These are phyloP conservation scores for Mesopsocus fuscifrons DNA, from an alignment of 2,888 invertebrate species.

Conservation along the genomic window DNA sequence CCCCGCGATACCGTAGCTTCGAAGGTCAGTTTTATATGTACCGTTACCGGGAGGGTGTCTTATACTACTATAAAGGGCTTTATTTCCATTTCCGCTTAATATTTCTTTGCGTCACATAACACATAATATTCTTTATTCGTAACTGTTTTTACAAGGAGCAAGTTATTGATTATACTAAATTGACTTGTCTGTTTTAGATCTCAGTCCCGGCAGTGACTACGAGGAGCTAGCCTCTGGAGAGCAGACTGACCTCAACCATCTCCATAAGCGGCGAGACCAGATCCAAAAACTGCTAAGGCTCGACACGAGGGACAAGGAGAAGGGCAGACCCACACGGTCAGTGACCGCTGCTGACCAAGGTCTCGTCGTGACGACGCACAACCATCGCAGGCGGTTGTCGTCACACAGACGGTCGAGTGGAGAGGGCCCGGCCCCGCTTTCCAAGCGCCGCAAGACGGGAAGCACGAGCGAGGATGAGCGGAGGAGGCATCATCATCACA, in stretches of 20 bases:
- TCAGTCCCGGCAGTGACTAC: constrained; percentile 41
- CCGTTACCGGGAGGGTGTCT: too few species aligned
- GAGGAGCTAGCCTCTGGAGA: constrained; percentile 1
- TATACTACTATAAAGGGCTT: not conserved
- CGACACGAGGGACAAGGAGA: constrained; percentile 16
- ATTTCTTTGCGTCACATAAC: not conserved
- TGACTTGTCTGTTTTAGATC: too few species aligned
- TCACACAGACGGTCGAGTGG: constrained; percentile 15
- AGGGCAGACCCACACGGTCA: not conserved
- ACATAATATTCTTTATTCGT: too few species aligned
- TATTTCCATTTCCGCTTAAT: not conserved
- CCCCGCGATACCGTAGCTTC: constrained; percentile 23
- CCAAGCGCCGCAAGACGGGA: constrained; percentile 33
- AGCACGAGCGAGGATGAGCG: constrained; percentile 18
- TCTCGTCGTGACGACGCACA: constrained; percentile 14
- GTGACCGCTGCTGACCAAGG: constrained; percentile 5
- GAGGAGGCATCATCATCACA: constrained; percentile 31
- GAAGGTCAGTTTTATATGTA: too few species aligned
- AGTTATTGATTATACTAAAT: too few species aligned
- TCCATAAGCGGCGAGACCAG: constrained; percentile 50
- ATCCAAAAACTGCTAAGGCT: constrained; percentile 42
- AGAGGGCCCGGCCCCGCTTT: constrained; percentile 26
- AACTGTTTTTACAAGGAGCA: too few species aligned
- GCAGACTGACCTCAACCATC: constrained; percentile 41
- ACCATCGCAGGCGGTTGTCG: constrained; percentile 15